Base-by-base conservation (phyloP, 2,113 vertebrate genomes). In the Zapus hudsonius region DNA sequence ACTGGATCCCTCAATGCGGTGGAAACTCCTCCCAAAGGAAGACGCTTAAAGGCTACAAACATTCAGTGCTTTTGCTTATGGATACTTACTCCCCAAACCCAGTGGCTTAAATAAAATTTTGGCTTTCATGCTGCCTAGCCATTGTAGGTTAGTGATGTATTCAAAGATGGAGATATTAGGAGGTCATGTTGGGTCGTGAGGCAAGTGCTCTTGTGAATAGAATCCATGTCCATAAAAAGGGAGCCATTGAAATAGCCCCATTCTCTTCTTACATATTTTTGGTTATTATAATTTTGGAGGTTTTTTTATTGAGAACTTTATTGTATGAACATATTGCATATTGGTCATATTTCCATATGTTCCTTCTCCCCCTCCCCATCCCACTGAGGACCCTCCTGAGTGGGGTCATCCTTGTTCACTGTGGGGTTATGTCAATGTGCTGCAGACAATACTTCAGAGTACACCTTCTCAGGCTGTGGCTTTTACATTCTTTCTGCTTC, bases 21-120 rank as follows among this genome's bases (percentile, higher is more conserved):
- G 61, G 97, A 96, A 95, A 57, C 88, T 70, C 0, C 97, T 98
- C 42, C 90, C 96, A 0, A 90, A 95, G 52, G 97, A 97, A 96
- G 83, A 67, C 0, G 76, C 64, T 55, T 95, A 66, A 22, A 66
- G 29, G n/a, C 38, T 23, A 38, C 44, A 66, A 42, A 36, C 0
- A 5, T 12, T 10, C 23, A 55, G 0, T 38, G 44, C 23, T 81
- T 27, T 0, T 73, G 23, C 20, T 5, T 36, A 1, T 33, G n/a
- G 19, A 27, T 40, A 12, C 38, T 66, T 70, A 22, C 23, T 40
- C 19, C 13, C 31, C 11, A 67, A 31, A 25, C 47, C 22, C 1
- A 17, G 33, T 31, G 52, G 52, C 2, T 52, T 52, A 52, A 67
- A 83, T n/a, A 17, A 19, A 81, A 40, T 83, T 44, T 23, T 42